Evolutionary conservation across 2,888 invertebrate species (phyloP), one percentile per base, ranked within the genome.

Genomic region (Pristionchus fissidentatus): DNA sequence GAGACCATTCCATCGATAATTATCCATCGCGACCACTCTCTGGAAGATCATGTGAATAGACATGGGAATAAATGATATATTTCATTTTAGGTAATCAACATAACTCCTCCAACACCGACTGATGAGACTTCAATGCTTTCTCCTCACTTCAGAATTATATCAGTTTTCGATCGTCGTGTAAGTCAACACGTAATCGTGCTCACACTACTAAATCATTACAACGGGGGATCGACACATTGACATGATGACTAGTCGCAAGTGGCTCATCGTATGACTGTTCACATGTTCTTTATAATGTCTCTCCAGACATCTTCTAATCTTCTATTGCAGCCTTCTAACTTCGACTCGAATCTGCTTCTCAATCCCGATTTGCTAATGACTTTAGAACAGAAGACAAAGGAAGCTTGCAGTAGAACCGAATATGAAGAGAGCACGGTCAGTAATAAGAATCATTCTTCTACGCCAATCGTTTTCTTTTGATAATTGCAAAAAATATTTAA

Each of bases 101-200:
- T 62, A 35, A 62, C 62, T 13, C 55, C 55, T 7, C 55, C 55
- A 22, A 55, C 55, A 4, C 55, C 55, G 10, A 62, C 32, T 35
- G 32, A 62, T 32, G 32, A 62, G n/a, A n/a, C n/a, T 15, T 62
- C 62, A n/a, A 32, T 43, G 38, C 43, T 35, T 1, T 43, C 70
- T n/a, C 70, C 38, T 70, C 38, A 35, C 0, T 70, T 70, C 70
- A 41, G 70, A 70, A 70, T 70, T 70, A 70, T 70, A 26, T 70
- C 70, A 3, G 38, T 70, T 26, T 70, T 41, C 70, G 70, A 70
- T 41, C 19, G 70, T 26, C 70, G 70, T 8, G 70, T 70, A 13
- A 70, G 70, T 43, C 41, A n/a, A n/a, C n/a, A 43, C 1, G 7
- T 60, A 32, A 13, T 43, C 41, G 7, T 1, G 4, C 35, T 66